Conservation (phyloP, 2,113 vertebrate genomes). For the Saimiri boliviensis region DNA sequence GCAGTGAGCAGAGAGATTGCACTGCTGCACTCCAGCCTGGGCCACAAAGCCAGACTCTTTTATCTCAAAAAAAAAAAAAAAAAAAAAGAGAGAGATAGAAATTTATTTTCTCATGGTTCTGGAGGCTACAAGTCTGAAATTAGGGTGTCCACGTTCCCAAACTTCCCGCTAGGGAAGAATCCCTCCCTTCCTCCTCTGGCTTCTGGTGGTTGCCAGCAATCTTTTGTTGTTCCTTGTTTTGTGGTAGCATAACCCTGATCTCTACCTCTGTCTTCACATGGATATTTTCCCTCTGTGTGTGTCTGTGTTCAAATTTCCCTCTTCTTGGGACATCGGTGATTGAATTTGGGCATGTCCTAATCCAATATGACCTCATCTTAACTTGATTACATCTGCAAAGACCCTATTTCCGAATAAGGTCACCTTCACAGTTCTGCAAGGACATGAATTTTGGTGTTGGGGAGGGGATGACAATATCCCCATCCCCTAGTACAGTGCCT, state of each 20-base stretch:
- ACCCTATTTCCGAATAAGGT: not conserved
- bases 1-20: too few relatives aligned
- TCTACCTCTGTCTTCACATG: not conserved
- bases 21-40: too few relatives aligned
- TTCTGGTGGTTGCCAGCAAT: not conserved
- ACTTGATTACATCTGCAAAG: slow-evolving; percentile 32
- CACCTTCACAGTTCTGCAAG: not conserved
- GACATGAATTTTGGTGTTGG: not conserved
- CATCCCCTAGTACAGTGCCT: not conserved
- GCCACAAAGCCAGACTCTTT: too few relatives aligned
- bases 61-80: too few relatives aligned
- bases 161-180: not conserved
- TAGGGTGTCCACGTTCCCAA: not conserved
- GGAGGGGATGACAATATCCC: not conserved
- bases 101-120: not conserved
- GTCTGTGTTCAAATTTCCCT: not conserved
- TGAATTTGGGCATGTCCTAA: not conserved
- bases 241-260: not conserved
- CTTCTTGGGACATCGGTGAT: not conserved
- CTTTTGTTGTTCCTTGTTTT: not conserved
- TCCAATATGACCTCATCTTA: not conserved
- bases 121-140: not conserved
- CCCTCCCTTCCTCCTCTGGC: not conserved
- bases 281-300: not conserved
- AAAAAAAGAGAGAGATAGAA: not conserved